Conservation (phyloP, 2,113 vertebrate genomes). For the Charadrius vociferus region DNA sequence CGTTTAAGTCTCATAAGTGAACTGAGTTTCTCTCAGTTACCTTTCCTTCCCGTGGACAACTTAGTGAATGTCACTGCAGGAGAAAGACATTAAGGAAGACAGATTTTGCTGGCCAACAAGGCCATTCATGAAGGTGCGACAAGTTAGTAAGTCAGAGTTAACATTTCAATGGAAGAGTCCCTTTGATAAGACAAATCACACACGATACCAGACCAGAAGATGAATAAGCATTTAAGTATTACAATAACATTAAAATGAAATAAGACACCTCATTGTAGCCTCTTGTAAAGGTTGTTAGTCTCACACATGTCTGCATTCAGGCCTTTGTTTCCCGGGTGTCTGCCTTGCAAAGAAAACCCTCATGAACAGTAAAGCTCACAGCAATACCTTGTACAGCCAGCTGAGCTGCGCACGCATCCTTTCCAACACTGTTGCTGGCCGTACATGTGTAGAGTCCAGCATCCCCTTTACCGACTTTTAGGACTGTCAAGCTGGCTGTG, state of each 20-base stretch:
- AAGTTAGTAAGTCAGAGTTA: neutral
- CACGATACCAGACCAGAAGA: neutral
- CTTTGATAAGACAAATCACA: neutral
- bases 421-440: slow-evolving; percentile 89
- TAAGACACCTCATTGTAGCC: neutral
- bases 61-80: neutral
- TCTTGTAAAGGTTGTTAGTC: neutral
- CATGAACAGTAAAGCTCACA: neutral
- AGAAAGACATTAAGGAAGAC: neutral
- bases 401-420: slow-evolving; percentile 87
- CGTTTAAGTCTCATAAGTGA: neutral
- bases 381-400: slow-evolving; percentile 95
- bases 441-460: slow-evolving; percentile 91
- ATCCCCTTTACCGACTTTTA: slow-evolving; percentile 90
- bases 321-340: neutral
- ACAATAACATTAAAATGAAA: neutral
- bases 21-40: neutral
- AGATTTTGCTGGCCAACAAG: neutral
- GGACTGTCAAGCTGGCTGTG: slow-evolving; percentile 83
- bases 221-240: neutral
- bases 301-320: neutral
- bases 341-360: neutral
- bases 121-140: neutral
- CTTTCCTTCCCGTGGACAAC: neutral
- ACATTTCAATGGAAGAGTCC: neutral